phyloP scores from a whole-genome alignment of 2,113 vertebrate genomes.

The Hippolais icterina region DNA sequence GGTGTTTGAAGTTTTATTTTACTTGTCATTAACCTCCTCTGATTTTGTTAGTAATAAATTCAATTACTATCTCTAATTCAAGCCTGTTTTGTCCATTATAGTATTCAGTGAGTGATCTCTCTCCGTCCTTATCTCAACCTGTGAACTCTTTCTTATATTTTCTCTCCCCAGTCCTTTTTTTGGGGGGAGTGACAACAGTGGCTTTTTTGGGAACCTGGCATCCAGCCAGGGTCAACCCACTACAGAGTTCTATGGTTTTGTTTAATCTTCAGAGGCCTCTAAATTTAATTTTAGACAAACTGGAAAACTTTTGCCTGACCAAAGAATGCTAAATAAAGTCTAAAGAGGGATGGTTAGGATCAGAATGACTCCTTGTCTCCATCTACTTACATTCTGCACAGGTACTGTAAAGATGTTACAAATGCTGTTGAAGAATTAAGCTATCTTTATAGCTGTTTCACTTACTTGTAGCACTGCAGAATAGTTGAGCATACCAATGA shows the following conservation, averaged over 20 bases:
- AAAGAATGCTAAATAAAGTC: slow-evolving; percentile 19
- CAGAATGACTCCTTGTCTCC: background rate
- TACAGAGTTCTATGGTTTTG: background rate
- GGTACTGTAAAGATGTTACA: background rate
- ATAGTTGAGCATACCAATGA: background rate
- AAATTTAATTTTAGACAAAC: slow-evolving; percentile 8
- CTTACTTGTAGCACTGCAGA: background rate
- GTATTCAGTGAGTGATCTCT: background rate
- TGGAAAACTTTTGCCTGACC: background rate
- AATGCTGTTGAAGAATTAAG: background rate
- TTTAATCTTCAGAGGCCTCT: slow-evolving; percentile 21
- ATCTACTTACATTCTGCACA: background rate
- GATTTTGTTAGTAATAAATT: background rate
- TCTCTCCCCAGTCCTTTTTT: background rate
- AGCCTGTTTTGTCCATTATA: background rate
- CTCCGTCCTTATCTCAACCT: background rate
- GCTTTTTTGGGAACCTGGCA: background rate
- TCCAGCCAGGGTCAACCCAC: background rate
- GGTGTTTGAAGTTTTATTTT: background rate
- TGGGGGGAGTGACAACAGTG: background rate
- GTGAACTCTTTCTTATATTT: background rate
- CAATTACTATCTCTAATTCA: background rate
- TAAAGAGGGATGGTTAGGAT: background rate
- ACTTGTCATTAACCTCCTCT: background rate
- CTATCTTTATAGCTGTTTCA: background rate